Conservation (phyloP, 2,888 invertebrate genomes). For the Caprella mutica region DNA sequence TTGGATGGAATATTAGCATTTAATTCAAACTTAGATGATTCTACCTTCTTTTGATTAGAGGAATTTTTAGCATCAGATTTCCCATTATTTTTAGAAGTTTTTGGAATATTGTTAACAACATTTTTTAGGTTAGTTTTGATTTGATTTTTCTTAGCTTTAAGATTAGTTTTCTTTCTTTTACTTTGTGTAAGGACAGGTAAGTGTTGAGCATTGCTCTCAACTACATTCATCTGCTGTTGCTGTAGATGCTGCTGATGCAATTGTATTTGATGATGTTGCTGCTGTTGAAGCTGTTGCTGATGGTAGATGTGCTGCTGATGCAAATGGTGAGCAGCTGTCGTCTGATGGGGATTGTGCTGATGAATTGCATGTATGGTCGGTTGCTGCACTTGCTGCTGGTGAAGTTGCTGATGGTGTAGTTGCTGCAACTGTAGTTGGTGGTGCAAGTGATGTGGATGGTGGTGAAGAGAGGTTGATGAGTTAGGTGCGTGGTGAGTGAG, state of each 20-base stretch:
- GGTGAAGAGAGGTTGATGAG: slow-evolving; percentile 7
- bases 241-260: slow-evolving; percentile 15
- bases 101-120: no score
- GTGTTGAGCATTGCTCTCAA: background rate
- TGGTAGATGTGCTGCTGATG: slow-evolving; percentile 12
- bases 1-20: no score
- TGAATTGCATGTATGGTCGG: slow-evolving; percentile 16
- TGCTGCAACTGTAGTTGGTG: slow-evolving; percentile 12
- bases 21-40: no score
- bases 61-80: no score
- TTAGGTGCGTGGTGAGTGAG: background rate
- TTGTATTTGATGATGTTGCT: slow-evolving; percentile 12
- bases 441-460: slow-evolving; percentile 12
- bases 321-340: background rate
- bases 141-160: no score
- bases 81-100: no score
- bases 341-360: slow-evolving; percentile 16
- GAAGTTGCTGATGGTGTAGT: slow-evolving; percentile 3
- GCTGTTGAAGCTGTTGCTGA: slow-evolving; percentile 6
- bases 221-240: background rate
- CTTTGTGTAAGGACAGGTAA: background rate
- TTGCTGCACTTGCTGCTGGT: slow-evolving; percentile 18
- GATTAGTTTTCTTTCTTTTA: no score
- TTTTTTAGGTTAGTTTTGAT: no score
- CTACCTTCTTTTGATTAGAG: no score